Evolutionary conservation across 2,113 vertebrate genomes (phyloP), one percentile per base, ranked within the genome.

Genomic region (Epinephelus cyanopodus): DNA sequence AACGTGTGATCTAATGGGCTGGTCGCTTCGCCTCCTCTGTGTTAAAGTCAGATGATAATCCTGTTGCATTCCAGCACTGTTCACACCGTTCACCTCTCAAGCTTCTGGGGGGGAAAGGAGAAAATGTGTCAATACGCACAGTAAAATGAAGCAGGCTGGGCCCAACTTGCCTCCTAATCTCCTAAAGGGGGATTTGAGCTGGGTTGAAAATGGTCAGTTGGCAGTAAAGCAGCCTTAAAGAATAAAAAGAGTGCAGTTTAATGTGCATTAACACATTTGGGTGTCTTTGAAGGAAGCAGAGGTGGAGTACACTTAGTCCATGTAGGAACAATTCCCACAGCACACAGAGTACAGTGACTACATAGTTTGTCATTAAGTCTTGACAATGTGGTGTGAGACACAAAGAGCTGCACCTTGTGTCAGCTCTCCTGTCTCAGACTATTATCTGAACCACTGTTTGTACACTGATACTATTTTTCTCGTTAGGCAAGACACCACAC

Each of bases 41-140:
- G 82, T 82, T 87, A 62, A 81, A 50, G 82, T 92, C 89, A 85
- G 83, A 79, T 71, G 79, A 83, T 88, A 92, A 91, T 94, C 90
- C 88, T 75, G 81, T 72, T 53, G 80, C 84, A 90, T 90, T 92
- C 90, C 92, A 91, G 29, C 83, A 47, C 60, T 33, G 78, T 88
- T 93, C 89, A 85, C 83, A 79, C 76, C 74, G 42, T 60, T 87
- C 58, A 63, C 69, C 60, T 84, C 71, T 82, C 77, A 68, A 29
- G 77, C 70, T 82, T 77, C 92, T 92, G 85, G n/a, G 65, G 61
- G 77, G 48, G 25, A 42, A 29, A 81, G 52, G 4, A 58, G 71
- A 77, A 79, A 79, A 50, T 62, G 29, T 77, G 64, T 90, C 80
- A 89, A 53, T 47, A 77, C 19, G 12, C 52, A 82, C 9, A 54